Evolutionary conservation across 1,140 invertebrate species (phyloP).

Genomic region (Mamestra configurata): DNA sequence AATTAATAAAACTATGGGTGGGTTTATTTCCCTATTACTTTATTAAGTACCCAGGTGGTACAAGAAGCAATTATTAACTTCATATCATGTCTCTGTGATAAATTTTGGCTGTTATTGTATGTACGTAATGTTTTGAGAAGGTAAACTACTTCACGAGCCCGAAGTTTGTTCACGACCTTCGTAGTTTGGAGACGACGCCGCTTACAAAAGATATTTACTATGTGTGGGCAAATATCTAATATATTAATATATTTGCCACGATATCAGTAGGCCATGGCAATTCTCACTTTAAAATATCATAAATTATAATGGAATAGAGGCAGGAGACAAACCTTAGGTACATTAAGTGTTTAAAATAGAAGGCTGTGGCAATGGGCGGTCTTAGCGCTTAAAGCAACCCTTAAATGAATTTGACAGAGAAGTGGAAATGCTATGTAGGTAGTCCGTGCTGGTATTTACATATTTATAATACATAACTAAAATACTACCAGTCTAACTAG

Average conservation of each 20-base stretch:
- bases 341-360: too few species aligned
- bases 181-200: background rate
- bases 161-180: background rate
- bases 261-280: background rate
- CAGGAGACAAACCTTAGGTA: too few species aligned
- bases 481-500: too few species aligned
- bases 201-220: background rate
- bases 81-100: background rate
- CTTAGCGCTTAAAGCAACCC: too few species aligned
- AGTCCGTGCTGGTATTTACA: too few species aligned
- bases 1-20: background rate
- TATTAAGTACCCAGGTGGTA: background rate
- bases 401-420: too few species aligned
- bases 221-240: background rate
- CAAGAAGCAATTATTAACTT: slow-evolving; percentile 4
- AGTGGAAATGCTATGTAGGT: too few species aligned
- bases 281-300: too few species aligned
- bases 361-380: too few species aligned
- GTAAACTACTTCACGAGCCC: background rate
- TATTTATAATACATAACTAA: too few species aligned
- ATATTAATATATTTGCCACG: background rate
- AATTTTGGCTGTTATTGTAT: background rate
- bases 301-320: too few species aligned
- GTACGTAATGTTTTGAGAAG: background rate
- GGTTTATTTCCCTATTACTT: slow-evolving; percentile 1